Conservation (phyloP, 2,113 vertebrate genomes). For the Cinclus cinclus region DNA sequence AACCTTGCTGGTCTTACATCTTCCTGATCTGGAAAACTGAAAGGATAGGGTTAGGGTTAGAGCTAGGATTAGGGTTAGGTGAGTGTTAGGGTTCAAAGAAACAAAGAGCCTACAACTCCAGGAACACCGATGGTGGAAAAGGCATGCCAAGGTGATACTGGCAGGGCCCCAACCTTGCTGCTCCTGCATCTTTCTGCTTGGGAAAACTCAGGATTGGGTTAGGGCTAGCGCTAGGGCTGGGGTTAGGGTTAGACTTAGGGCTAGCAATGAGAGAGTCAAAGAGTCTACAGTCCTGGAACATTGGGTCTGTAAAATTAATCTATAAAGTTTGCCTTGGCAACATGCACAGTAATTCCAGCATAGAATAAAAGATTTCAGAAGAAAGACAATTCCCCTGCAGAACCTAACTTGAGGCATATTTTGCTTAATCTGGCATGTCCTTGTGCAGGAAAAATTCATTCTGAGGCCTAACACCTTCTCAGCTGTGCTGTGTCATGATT, state of each 20-base stretch:
- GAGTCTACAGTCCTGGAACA: neutral
- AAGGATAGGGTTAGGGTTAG: too few species aligned
- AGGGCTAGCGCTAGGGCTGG: too few species aligned
- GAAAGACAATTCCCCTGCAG: neutral
- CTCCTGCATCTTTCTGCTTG: neutral
- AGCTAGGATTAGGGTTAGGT: neutral
- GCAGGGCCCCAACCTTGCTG: neutral
- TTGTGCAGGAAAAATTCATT: neutral
- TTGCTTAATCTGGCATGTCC: neutral
- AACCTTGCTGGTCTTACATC: neutral
- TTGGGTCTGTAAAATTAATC: neutral
- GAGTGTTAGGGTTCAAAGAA: neutral
- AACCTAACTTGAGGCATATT: neutral
- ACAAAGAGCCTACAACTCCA: neutral
- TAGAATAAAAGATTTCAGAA: neutral
- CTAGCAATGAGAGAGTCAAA: neutral
- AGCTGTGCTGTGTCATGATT: neutral
- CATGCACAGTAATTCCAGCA: neutral
- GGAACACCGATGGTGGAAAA: neutral
- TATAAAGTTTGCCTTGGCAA: neutral
- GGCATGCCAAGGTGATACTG: fast-evolving
- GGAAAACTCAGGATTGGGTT: neutral
- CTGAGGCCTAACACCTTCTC: neutral
- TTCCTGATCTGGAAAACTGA: neutral
- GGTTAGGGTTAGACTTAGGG: neutral